Evolutionary conservation across 2,888 invertebrate species (phyloP), one percentile per base, ranked within the genome.

Genomic region (Amphimallon solstitiale): DNA sequence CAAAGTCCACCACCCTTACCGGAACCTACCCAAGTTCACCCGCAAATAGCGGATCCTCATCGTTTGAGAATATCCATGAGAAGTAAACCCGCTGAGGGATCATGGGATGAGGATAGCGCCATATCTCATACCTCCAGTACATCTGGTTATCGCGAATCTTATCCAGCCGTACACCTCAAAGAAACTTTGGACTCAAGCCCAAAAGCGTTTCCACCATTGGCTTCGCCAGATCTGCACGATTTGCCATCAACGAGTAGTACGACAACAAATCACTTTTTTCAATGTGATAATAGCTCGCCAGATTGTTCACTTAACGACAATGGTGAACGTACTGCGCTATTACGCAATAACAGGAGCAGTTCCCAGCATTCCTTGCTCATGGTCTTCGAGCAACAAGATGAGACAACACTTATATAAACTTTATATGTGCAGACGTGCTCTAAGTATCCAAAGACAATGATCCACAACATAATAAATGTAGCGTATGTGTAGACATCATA

Each of bases 41-140:
- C 72, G 43, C 70, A 72, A 69, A 63, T 72, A n/a, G 66, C 68
- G 1, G 82, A 81, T 69, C 79, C 78, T 4, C 82, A 82, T 67
- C 73, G 78, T 15, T 67, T 82, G 37, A 71, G 82, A 17, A 82
- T 82, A 17, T 77, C 80, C 0, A 78, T 77, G 19, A 76, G 82
- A 52, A 75, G 73, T 19, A 78, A 78, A 71, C 71, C 75, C 71
- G 86, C 89, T 0, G 92, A 92, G 81, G 88, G 91, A 2, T 92
- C 92, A 0, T 92, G 91, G 88, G 92, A 93, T 80, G 92, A 92
- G 78, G 90, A 92, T 79, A 88, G 85, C 71, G 83, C 83, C 48
- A 86, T 92, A 67, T 92, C 92, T 2, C 91, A 92, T 80, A 93
- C 92, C 0, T 93, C 94, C 0, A 94, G 93, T 73, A 94, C 94